These are phyloP conservation scores for Martes martes DNA, from an alignment of 2,113 vertebrate species.

Conservation along the genomic window DNA sequence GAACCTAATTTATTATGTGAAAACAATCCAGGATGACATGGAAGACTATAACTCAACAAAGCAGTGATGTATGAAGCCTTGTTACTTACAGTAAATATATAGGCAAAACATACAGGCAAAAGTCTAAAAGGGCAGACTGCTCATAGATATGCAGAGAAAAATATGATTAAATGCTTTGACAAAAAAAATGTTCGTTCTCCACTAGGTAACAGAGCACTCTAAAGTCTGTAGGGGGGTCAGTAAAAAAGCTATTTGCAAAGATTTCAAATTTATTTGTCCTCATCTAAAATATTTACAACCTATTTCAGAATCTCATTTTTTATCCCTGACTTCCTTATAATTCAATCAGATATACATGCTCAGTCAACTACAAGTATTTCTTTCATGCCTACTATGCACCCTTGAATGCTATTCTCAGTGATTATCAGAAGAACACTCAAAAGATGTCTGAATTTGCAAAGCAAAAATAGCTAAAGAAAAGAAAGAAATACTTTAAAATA, in stretches of 20 bases:
- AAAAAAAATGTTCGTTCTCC: not conserved
- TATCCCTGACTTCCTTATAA: not conserved
- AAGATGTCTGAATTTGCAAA: not conserved
- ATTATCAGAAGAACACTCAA: not conserved
- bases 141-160: not conserved
- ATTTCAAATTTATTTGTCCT: not conserved
- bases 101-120: not conserved
- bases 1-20: not conserved
- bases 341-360: not conserved
- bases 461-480: not conserved
- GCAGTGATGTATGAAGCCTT: not conserved
- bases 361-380: not conserved
- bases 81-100: not conserved
- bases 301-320: constrained; percentile 1
- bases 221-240: not conserved
- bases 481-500: not conserved
- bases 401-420: not conserved
- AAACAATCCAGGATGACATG: not conserved
- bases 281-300: constrained; percentile 8
- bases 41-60: not conserved
- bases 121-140: not conserved
- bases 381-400: not conserved
- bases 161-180: not conserved
- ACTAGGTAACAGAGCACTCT: not conserved
- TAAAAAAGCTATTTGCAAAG: not conserved